Percentiles rank a stretch among this genome's conserved stretches.
Conservation (phyloP, 1,140 invertebrate genomes). For the Wasmannia auropunctata region DNA sequence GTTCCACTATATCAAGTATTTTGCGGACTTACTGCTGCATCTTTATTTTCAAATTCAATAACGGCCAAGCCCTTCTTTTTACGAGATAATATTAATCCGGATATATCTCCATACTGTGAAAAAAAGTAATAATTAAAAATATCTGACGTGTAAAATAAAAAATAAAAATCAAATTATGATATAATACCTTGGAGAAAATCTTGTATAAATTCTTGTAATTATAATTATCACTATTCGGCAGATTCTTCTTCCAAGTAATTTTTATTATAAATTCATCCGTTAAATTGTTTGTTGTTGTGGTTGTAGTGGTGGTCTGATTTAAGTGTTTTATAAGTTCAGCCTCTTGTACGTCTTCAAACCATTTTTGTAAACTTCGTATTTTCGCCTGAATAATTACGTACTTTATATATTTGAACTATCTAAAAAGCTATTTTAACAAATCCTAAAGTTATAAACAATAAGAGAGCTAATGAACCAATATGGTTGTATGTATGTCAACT, state of each 20-base stretch:
- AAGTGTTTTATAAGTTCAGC: too few relatives aligned
- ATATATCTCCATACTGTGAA: slow-evolving; percentile 91
- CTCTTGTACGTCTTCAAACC: not conserved
- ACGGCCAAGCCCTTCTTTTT: slow-evolving; percentile 93
- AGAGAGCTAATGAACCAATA: too few relatives aligned
- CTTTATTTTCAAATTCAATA: slow-evolving; percentile 90
- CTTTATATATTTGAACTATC: not conserved
- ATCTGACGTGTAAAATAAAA: not conserved
- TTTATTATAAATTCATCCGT: slow-evolving; percentile 88
- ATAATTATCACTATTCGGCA: slow-evolving; percentile 90
- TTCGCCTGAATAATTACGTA: not conserved
- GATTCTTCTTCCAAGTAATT: slow-evolving; percentile 93
- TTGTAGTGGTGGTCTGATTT: too few relatives aligned
- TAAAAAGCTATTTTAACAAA: too few relatives aligned
- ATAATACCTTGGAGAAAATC: slow-evolving; percentile 90
- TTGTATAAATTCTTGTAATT: slow-evolving; percentile 88
- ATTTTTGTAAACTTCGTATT: not conserved
- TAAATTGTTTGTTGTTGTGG: slow-evolving; percentile 54
- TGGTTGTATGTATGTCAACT: too few relatives aligned
- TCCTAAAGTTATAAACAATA: too few relatives aligned
- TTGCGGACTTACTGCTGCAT: slow-evolving; percentile 87
- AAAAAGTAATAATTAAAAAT: slow-evolving; percentile 68
- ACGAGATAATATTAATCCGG: slow-evolving; percentile 89
- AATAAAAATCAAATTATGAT: not conserved
- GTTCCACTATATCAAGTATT: not conserved